Evolutionary conservation across 2,888 invertebrate genomes (phyloP).

Genomic region (Junonia oenone): DNA sequence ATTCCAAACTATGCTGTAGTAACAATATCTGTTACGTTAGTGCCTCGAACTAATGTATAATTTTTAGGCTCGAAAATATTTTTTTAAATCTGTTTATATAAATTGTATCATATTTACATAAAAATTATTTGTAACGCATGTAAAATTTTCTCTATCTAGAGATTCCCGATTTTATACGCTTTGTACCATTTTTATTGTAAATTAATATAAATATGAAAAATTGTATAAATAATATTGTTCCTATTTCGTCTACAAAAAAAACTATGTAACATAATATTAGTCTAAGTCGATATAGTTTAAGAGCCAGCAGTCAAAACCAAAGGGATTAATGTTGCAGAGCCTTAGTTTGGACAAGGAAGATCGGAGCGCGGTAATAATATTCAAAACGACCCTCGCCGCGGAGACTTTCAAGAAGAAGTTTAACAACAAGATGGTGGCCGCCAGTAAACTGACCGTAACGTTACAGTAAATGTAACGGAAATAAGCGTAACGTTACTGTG

Average conservation of each 20-base stretch:
- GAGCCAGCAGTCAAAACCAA: slow-evolving; percentile 28
- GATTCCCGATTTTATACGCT: neutral
- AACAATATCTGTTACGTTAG: too few species aligned
- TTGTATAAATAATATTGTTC: slow-evolving; percentile 8
- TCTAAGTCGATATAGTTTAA: slow-evolving; percentile 19
- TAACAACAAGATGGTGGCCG: slow-evolving; percentile 73
- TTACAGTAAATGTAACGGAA: slow-evolving; percentile 20
- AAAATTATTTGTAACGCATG: too few species aligned
- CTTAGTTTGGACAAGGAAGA: slow-evolving; percentile 65
- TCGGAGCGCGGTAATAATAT: slow-evolving; percentile 60
- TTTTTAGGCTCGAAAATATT: too few species aligned
- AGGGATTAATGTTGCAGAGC: slow-evolving; percentile 62
- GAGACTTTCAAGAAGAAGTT: slow-evolving; percentile 67
- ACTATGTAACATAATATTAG: neutral
- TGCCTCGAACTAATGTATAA: too few species aligned
- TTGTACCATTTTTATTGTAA: neutral
- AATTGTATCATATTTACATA: too few species aligned
- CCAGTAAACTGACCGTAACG: slow-evolving; percentile 60
- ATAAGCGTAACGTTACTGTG: too few species aligned
- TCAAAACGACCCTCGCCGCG: slow-evolving; percentile 57
- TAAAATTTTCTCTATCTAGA: neutral
- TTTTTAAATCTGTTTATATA: too few species aligned
- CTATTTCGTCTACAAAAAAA: slow-evolving; percentile 8
- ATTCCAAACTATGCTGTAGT: too few species aligned
- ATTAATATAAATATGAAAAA: neutral